Conservation (phyloP, 2,113 vertebrate genomes). For the Triplophysa tibetana region DNA sequence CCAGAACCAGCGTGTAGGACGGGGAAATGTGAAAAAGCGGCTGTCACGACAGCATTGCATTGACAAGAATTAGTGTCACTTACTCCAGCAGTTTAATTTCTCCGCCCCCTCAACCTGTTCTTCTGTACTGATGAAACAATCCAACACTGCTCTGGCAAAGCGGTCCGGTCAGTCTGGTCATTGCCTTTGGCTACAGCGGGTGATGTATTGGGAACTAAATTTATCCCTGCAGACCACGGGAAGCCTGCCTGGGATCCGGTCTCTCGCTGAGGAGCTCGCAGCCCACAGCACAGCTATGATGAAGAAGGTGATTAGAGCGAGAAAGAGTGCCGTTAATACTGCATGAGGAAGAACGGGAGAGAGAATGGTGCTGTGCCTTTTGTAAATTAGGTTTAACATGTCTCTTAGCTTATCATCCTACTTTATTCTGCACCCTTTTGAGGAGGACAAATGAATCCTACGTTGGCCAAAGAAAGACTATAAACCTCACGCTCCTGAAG, state of each 20-base stretch:
- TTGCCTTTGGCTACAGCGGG: constrained; percentile 4
- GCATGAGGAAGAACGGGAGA: constrained; percentile 29
- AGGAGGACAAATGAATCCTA: too few species aligned
- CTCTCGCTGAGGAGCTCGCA: constrained; percentile 6
- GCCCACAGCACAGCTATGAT: constrained; percentile 42
- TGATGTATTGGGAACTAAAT: constrained; percentile 41
- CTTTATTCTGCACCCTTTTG: background rate
- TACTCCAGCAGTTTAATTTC: constrained; percentile 6
- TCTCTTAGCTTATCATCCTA: constrained; percentile 10
- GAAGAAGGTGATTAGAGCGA: constrained; percentile 52
- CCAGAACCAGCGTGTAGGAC: too few species aligned
- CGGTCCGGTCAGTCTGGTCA: constrained; percentile 8
- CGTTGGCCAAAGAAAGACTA: too few species aligned
- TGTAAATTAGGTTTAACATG: constrained; percentile 23
- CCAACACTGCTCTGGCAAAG: background rate
- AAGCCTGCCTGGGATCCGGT: constrained; percentile 1
- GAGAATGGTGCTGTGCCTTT: background rate
- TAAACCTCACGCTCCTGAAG: too few species aligned
- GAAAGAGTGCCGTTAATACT: constrained; percentile 50
- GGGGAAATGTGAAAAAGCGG: too few species aligned
- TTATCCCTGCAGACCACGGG: constrained; percentile 28
- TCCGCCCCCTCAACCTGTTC: constrained; percentile 26
- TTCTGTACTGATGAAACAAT: constrained; percentile 50
- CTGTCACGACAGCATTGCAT: too few species aligned
- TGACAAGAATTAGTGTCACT: too few species aligned